Evolutionary conservation across 2,113 vertebrate species (phyloP), one percentile per base, ranked within the genome.

Genomic region (Progne subis): DNA sequence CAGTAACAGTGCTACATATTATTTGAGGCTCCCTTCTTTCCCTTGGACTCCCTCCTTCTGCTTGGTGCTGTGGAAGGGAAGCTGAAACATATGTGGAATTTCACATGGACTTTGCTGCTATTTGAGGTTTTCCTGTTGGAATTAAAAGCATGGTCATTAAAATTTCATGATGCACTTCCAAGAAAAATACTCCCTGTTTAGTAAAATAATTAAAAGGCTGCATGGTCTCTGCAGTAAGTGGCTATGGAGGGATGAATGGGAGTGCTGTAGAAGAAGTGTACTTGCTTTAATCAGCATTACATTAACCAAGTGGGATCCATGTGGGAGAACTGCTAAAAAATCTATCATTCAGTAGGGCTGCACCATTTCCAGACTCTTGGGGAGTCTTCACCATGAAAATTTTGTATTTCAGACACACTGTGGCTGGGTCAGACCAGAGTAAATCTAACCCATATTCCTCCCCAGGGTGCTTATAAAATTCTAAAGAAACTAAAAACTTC

Each of bases 401-500:
- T 95, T 94, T 94, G 65, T 65, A 74, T 81, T 91, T 78, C 92
- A 92, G 65, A 60, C 39, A 71, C 74, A 65, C 19, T 43, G n/a
- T 81, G 67, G 29, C 72, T 71, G 53, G 93, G 68, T 64, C 81
- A 89, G 65, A 93, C 16, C 41, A 75, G 69, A 86, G 82, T 70
- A 93, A 95, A 88, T 84, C 87, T 92, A 87, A 97, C 41, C 56
- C 55, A 47, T 82, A 86, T 83, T 55, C 63, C 25, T 88, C 91
- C 82, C 63, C 41, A 77, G 92, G 46, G 80, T 87, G 61, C 71
- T 74, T 84, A 83, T 90, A 93, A 92, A 64, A 75, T 87, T 72
- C 67, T 77, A 96, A 96, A 94, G 91, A 95, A 96, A 96, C n/a
- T 82, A 95, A 94, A 92, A 94, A n/a, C 64, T 94, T 87, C 79